Base-by-base conservation (phyloP, 2,113 vertebrate genomes). In the Fulmarus glacialis region DNA sequence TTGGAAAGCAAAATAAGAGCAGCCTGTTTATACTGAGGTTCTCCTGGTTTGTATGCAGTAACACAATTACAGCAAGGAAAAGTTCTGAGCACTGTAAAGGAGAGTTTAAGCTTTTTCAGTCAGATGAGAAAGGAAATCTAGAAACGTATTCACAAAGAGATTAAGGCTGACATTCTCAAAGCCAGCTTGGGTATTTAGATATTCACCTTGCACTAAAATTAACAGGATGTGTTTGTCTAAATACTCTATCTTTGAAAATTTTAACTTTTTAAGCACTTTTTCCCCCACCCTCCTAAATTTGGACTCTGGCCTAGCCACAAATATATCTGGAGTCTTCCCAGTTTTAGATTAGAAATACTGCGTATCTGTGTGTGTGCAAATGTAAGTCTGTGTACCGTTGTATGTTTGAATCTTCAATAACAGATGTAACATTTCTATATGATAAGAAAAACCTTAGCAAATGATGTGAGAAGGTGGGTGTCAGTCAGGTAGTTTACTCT, bases 401-500 rank as follows among this genome's bases (percentile, higher is more conserved):
- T 40, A 7, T 1, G 4, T 48, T 63, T 68, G 59, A 77, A n/a
- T 74, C 67, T 81, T 73, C 85, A 81, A 13, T 34, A 93, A 59
- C 67, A 89, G 82, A 70, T 59, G 72, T 55, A 83, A 67, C 50
- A 36, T 63, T 81, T 90, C 71, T 83, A 8, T 70, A n/a, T 5
- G 53, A 59, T 77, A 90, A 87, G 79, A 56, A 89, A 86, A 81
- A 50, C n/a, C 78, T 71, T 30, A 81, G 32, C n/a, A 86, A 79
- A 70, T 63, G 3, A 73, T 36, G 82, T 74, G 71, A 87, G 82
- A 86, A 90, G 56, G 32, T 90, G 63, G 8, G 16, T 93, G 84
- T 90, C 90, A 64, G 48, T 52, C 93, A 42, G n/a, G 20, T 90
- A 52, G 59, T 90, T 93, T 90, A 64, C 71, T 88, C 74, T 70